Evolutionary conservation across 2,797 vertebrate species (phyloP).

Genomic region (Zalophus californianus): DNA sequence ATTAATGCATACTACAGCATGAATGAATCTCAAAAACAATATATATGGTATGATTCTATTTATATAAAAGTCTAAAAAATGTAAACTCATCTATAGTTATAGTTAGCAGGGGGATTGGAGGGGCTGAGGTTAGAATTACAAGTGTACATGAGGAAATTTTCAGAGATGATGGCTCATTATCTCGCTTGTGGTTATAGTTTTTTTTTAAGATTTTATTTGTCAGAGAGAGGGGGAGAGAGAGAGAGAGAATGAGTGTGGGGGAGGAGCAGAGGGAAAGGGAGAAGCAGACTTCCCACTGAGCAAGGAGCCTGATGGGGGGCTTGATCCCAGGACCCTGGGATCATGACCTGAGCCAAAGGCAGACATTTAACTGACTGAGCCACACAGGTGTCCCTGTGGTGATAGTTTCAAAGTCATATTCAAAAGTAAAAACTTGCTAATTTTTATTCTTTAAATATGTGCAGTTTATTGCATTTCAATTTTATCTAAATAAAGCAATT

Average conservation of each 20-base stretch:
- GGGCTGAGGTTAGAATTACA: background rate
- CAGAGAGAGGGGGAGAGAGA: no score
- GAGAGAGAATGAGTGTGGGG: no score
- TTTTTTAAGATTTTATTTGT: no score
- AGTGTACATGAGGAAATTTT: background rate
- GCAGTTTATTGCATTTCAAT: background rate
- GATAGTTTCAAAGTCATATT: background rate
- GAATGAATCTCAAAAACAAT: background rate
- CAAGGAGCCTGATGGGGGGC: no score
- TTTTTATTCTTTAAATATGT: background rate
- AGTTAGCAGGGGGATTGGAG: background rate
- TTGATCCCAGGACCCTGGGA: no score
- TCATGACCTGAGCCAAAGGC: no score
- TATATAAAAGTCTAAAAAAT: background rate
- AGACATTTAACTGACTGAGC: no score
- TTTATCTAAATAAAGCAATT: background rate
- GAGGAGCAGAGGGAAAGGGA: no score
- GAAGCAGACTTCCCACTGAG: no score
- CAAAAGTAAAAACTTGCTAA: background rate
- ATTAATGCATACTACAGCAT: background rate
- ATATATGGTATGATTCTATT: background rate
- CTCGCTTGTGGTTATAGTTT: background rate
- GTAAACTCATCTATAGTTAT: background rate
- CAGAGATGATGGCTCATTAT: background rate
- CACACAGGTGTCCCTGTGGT: background rate